Evolutionary conservation across 2,113 vertebrate genomes (phyloP).

Genomic region (Apteryx mantelli): DNA sequence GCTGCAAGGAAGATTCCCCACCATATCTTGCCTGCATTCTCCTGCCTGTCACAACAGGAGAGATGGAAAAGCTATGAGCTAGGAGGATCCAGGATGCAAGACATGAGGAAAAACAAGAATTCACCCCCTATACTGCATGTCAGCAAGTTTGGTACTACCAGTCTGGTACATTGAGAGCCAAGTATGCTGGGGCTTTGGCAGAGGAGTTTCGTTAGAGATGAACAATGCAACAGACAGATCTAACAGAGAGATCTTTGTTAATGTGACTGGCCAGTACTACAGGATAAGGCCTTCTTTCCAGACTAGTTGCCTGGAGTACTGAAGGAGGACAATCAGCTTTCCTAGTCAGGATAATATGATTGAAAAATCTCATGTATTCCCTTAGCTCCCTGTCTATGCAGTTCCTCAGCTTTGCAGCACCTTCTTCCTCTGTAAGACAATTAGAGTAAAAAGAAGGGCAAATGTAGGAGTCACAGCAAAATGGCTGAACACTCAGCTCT

Average conservation of each 20-base stretch:
- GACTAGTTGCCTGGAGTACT: constrained; percentile 12
- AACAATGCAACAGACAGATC: not conserved
- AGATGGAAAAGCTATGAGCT: not conserved
- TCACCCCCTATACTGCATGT: not conserved
- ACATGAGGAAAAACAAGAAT: not conserved
- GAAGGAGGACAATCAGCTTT: constrained; percentile 26
- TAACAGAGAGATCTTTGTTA: constrained; percentile 64
- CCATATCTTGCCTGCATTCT: not conserved
- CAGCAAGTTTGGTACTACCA: not conserved
- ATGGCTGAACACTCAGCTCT: not conserved
- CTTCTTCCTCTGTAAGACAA: not conserved
- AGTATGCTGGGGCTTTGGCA: not conserved
- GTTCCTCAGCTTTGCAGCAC: not conserved
- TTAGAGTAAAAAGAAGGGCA: not conserved
- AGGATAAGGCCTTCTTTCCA: constrained; percentile 27
- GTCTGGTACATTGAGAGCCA: constrained; percentile 12
- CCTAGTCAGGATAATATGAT: not conserved
- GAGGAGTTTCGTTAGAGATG: not conserved
- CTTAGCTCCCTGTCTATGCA: not conserved
- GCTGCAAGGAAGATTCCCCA: not conserved
- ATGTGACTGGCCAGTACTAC: not conserved
- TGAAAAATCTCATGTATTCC: not conserved
- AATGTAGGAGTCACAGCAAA: not conserved
- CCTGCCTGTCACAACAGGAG: accelerated
- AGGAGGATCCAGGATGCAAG: not conserved